Percentiles rank a stretch among this genome's conserved stretches.
Evolutionary conservation across 2,888 invertebrate species (phyloP).

Genomic region (Drosophila macrospina): DNA sequence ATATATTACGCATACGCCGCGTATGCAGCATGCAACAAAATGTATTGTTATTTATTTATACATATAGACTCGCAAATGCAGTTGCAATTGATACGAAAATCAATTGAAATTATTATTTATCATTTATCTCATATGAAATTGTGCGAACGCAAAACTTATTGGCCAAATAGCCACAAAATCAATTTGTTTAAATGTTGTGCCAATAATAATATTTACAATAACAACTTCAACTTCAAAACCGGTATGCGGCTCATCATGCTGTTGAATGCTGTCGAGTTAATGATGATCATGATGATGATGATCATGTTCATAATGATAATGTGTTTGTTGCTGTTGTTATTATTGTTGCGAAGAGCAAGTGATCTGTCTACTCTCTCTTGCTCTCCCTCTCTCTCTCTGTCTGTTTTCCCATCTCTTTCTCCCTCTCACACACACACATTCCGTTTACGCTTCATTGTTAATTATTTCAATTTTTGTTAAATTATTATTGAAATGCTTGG

Average conservation of each 20-base stretch:
- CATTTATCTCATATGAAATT: neutral
- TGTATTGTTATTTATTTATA: neutral
- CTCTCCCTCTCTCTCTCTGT: constrained; percentile 13
- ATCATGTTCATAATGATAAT: constrained; percentile 27
- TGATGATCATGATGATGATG: constrained; percentile 19
- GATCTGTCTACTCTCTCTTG: constrained; percentile 20
- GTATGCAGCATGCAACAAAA: constrained; percentile 15
- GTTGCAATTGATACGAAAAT: neutral
- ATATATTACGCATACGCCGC: constrained; percentile 53
- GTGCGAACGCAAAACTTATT: neutral
- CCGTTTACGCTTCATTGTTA: constrained; percentile 62
- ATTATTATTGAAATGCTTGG: constrained; percentile 74
- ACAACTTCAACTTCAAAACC: constrained; percentile 51
- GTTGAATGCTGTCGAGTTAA: constrained; percentile 10
- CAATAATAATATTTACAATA: constrained; percentile 10
- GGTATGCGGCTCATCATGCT: constrained; percentile 49
- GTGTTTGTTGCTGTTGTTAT: constrained; percentile 16
- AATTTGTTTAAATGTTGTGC: constrained; percentile 17
- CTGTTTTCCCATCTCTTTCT: constrained; percentile 4
- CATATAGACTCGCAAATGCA: neutral
- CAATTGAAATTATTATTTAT: neutral
- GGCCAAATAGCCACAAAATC: constrained; percentile 1
- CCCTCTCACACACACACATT: constrained; percentile 1
- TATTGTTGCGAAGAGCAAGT: constrained; percentile 29
- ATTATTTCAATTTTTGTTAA: constrained; percentile 76